These are phyloP conservation scores for Heteromyza rotundicornis DNA, from an alignment of 2,888 invertebrate species.

Conservation along the genomic window DNA sequence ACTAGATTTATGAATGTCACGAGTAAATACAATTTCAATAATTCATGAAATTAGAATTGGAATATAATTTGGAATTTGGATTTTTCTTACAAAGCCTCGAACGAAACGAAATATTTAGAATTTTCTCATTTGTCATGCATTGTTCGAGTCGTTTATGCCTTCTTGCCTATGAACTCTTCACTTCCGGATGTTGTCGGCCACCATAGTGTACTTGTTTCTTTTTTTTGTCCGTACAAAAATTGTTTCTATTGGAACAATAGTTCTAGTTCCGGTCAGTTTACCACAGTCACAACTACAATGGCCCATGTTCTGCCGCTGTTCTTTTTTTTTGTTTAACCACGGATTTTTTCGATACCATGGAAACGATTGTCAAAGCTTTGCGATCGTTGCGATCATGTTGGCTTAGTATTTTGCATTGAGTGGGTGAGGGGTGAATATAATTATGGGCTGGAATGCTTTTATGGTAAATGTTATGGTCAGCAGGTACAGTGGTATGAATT, in stretches of 20 bases:
- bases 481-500: background rate
- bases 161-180: constrained; percentile 15
- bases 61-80: too few species aligned
- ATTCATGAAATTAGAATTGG: too few species aligned
- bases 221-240: too few species aligned
- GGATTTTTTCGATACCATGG: constrained; percentile 2
- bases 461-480: background rate
- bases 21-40: too few species aligned
- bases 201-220: constrained; percentile 8
- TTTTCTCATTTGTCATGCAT: too few species aligned
- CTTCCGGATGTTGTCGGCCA: constrained; percentile 23
- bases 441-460: constrained; percentile 2
- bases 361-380: constrained; percentile 21
- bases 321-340: constrained; percentile 2
- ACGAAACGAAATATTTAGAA: too few species aligned
- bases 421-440: constrained; percentile 2
- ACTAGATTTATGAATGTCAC: too few species aligned
- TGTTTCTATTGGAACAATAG: constrained; percentile 39
- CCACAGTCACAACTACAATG: constrained; percentile 21
- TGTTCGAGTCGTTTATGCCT: too few species aligned
- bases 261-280: constrained; percentile 46
- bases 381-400: too few species aligned
- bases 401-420: background rate
- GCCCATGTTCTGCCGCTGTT: background rate
- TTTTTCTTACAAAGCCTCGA: too few species aligned